Base-by-base conservation (phyloP, 2,888 invertebrate genomes). In the Aproaerema taeniolella region DNA sequence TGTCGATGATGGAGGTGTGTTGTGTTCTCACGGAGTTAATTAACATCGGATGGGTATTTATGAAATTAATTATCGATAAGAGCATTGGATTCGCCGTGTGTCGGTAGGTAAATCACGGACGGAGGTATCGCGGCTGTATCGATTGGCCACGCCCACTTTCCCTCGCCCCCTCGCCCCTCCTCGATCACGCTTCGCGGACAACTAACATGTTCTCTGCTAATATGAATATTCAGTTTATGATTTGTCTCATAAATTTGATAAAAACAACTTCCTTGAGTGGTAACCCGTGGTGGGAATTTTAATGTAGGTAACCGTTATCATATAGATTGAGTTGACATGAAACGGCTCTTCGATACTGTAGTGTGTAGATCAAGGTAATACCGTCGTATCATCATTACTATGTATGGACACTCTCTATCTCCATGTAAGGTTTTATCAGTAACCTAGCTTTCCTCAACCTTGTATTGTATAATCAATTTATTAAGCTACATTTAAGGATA, bases 81-180 rank as follows among this genome's bases (percentile, higher is more conserved):
- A 64, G 63, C 55, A 55, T 70, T 72, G 62, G 70, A 68, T 70
- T 69, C 59, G 65, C 69, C 63, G 60, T 71, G 59, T 63, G 57
- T 56, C 67, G 70, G 73, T 76, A 67, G 76, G 79, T 79, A 80
- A 78, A 78, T 80, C 80, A 78, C 73, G 47, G 49, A 54, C n/a
- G n/a, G 67, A 54, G 67, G 67, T 68, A 66, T 66, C 61, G 61
- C 58, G 50, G 53, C 47, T 47, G 53, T 58, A 61, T 62, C 66
- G 63, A 64, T 60, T 56, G 55, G 57, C 54, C 58, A 53, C 66
- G 72, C 72, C 73, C 53, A 47, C 61, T 61, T 66, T 67, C 63
- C 68, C 67, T 55, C n/a, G n/a, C n/a, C 57, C 58, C 65, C 68
- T 68, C 67, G 51, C 59, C 56, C 58, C 55, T 56, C 58, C 68